phyloP scores from a whole-genome alignment of 2,888 invertebrate species.

The Drosophila histrio region DNA sequence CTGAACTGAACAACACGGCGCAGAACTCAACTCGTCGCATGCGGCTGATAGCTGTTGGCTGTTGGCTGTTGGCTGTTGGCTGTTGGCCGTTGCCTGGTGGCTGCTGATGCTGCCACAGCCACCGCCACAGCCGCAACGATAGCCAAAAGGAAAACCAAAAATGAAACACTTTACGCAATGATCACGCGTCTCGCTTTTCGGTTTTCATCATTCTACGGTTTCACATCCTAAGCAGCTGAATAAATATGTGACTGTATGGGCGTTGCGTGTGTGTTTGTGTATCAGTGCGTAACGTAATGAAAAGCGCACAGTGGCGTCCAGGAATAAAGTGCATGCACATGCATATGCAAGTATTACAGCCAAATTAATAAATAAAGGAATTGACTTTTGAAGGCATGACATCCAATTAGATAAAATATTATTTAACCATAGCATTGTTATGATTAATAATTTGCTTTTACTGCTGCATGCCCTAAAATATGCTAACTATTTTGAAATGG shows the following conservation, averaged over 20 bases:
- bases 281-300: slow-evolving; percentile 15
- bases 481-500: background rate
- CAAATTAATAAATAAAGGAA: background rate
- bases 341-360: background rate
- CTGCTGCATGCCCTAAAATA: background rate
- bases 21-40: slow-evolving; percentile 35
- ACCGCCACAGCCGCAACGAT: slow-evolving; percentile 10
- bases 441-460: background rate
- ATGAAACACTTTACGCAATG: slow-evolving; percentile 72
- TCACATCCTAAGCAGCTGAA: slow-evolving; percentile 59
- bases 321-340: slow-evolving; percentile 4
- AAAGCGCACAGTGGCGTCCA: slow-evolving; percentile 41
- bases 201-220: slow-evolving; percentile 70
- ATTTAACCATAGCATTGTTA: background rate
- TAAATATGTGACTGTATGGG: slow-evolving; percentile 17
- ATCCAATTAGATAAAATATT: background rate
- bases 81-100: background rate
- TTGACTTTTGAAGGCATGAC: background rate
- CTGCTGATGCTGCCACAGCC: background rate
- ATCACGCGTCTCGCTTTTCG: slow-evolving; percentile 62
- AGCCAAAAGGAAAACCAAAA: slow-evolving; percentile 41
- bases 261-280: slow-evolving; percentile 5
- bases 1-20: slow-evolving; percentile 49
- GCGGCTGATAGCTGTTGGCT: slow-evolving; percentile 2
- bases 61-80: background rate